Evolutionary conservation across 2,113 vertebrate genomes (phyloP).

Genomic region (Okapia johnstoni): DNA sequence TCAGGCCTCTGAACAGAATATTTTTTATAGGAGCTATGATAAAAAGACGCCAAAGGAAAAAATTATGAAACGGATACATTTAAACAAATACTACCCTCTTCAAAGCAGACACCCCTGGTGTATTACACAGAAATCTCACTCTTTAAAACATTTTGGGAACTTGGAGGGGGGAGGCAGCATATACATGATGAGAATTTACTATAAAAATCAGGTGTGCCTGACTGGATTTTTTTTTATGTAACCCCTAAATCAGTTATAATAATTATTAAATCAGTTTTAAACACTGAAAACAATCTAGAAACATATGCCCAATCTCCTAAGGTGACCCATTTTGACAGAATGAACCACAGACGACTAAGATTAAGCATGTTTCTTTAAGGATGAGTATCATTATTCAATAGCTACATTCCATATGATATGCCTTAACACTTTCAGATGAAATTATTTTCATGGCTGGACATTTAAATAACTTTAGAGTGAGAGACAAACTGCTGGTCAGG

Average conservation of each 20-base stretch:
- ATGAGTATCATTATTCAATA: background rate
- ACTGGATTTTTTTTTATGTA: background rate
- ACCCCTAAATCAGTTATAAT: background rate
- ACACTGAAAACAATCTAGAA: background rate
- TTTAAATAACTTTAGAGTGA: background rate
- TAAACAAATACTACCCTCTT: background rate
- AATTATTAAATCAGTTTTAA: constrained; percentile 2
- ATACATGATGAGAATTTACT: background rate
- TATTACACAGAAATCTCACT: constrained; percentile 18
- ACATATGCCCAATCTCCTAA: background rate
- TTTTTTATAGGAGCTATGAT: background rate
- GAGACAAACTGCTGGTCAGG: background rate
- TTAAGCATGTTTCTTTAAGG: background rate
- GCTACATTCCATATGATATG: background rate
- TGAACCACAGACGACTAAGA: background rate
- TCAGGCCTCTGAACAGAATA: background rate
- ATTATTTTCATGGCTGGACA: background rate
- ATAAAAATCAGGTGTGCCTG: background rate
- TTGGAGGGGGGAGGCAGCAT: background rate
- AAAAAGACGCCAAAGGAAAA: background rate
- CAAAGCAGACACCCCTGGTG: background rate
- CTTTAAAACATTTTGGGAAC: background rate
- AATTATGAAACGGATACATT: background rate
- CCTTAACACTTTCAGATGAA: background rate
- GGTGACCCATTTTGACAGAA: background rate